Percentiles rank a stretch among this genome's conserved stretches.
Evolutionary conservation across 2,113 vertebrate species (phyloP).

Genomic region (Trematomus loennbergii): DNA sequence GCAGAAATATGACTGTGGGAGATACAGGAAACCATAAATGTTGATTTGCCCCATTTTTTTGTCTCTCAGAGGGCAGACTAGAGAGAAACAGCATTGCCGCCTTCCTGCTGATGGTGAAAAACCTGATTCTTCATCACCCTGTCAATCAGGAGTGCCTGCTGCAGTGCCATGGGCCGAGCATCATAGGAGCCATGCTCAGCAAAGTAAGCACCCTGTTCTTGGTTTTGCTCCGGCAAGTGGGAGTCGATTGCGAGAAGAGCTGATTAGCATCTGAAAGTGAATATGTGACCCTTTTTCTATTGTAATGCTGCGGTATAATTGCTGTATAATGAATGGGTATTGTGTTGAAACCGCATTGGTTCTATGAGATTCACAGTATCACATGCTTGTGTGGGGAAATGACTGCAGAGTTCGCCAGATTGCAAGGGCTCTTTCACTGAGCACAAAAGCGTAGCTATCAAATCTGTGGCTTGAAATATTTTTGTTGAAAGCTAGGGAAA

Average conservation of each 20-base stretch:
- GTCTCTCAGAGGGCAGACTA: conserved; percentile 87
- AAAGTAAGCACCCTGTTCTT: conserved; percentile 83
- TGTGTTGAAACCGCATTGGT: conserved; percentile 40
- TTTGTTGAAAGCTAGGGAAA: not conserved
- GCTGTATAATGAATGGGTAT: conserved; percentile 52
- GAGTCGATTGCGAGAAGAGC: conserved; percentile 13
- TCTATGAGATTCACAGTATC: conserved; percentile 47
- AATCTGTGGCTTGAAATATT: not conserved
- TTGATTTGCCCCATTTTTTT: conserved; percentile 32
- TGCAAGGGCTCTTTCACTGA: conserved; percentile 11
- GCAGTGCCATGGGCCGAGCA: conserved; percentile 91
- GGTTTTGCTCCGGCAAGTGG: not conserved
- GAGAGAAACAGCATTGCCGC: conserved; percentile 93
- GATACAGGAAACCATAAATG: conserved; percentile 44
- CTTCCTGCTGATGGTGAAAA: conserved; percentile 95
- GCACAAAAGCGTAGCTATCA: conserved; percentile 2
- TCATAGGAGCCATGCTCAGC: conserved; percentile 92
- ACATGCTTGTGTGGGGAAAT: conserved; percentile 36
- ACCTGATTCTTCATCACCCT: conserved; percentile 88
- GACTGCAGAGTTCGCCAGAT: conserved; percentile 20
- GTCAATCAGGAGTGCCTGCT: conserved; percentile 96
- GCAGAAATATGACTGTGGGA: conserved; percentile 21
- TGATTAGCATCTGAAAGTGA: conserved; percentile 50
- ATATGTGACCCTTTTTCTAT: conserved; percentile 53
- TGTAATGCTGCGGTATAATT: conserved; percentile 27